Conservation (phyloP, 1,140 invertebrate species). For the Scaptomyza hsui region DNA sequence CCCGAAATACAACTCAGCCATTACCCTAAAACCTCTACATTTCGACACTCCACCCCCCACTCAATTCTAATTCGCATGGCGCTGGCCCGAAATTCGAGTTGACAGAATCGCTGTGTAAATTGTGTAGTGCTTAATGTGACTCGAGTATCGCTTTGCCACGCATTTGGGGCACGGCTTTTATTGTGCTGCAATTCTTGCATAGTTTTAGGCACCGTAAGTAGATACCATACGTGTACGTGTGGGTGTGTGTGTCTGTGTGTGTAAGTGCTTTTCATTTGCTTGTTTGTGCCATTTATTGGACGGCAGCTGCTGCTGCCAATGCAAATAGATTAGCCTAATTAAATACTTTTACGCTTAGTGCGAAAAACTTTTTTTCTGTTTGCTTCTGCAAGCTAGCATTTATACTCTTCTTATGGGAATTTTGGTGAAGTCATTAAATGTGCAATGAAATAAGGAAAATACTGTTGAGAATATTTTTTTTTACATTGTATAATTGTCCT, state of each 20-base stretch:
- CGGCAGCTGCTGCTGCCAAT: slow-evolving; percentile 17
- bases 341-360: slow-evolving; percentile 55
- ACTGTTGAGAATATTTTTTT: too few relatives aligned
- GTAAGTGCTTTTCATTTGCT: slow-evolving; percentile 8
- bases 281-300: slow-evolving; percentile 16
- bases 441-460: background rate
- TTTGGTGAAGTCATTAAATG: background rate
- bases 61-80: slow-evolving; percentile 21
- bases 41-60: background rate
- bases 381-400: background rate
- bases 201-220: slow-evolving; percentile 14
- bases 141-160: slow-evolving; percentile 1
- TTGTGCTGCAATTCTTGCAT: slow-evolving; percentile 34
- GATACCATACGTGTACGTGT: background rate
- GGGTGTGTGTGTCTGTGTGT: background rate
- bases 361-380: slow-evolving; percentile 21
- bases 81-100: slow-evolving; percentile 19
- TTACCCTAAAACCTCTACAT: background rate
- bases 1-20: slow-evolving; percentile 23
- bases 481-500: too few relatives aligned
- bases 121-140: slow-evolving; percentile 26
- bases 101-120: slow-evolving; percentile 37
- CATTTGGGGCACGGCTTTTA: slow-evolving; percentile 18
- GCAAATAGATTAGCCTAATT: slow-evolving; percentile 68
- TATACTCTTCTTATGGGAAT: background rate